Percentiles rank a stretch among this genome's conserved stretches.
Conservation (phyloP, 2,113 vertebrate species). For the Oncorhynchus mykiss region DNA sequence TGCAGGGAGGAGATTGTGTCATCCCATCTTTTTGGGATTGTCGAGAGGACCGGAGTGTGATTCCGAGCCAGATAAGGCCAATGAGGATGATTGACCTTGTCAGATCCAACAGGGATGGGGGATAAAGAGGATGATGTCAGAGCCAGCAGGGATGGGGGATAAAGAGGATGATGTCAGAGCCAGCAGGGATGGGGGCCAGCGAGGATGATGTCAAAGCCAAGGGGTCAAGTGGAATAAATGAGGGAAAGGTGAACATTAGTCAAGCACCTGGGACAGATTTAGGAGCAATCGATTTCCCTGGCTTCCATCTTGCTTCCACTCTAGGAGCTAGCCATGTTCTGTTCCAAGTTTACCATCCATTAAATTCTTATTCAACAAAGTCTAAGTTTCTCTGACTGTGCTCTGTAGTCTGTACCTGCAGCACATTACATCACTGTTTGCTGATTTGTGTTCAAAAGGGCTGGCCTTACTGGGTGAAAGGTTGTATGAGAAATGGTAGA, state of each 20-base stretch:
- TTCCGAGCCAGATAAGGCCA: not conserved
- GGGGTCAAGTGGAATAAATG: slow-evolving; percentile 4
- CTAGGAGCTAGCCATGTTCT: not conserved
- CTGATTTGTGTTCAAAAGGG: not conserved
- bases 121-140: too few relatives aligned
- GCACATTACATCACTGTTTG: not conserved
- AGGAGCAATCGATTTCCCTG: slow-evolving; percentile 5
- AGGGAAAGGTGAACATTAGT: slow-evolving; percentile 7
- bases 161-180: too few relatives aligned
- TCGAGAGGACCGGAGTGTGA: not conserved
- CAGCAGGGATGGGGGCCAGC: too few relatives aligned
- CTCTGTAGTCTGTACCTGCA: not conserved
- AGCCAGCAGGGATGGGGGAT: too few relatives aligned
- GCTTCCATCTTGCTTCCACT: not conserved
- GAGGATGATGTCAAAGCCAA: too few relatives aligned
- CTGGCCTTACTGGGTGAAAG: not conserved
- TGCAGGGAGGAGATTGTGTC: not conserved
- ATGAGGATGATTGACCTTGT: slow-evolving; percentile 1
- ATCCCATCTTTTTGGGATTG: not conserved
- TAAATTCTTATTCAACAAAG: slow-evolving; percentile 9
- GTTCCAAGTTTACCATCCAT: not conserved
- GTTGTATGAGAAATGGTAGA: not conserved
- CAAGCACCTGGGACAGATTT: not conserved
- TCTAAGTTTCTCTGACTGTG: not conserved
- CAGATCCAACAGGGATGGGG: not conserved